Evolutionary conservation across 2,888 invertebrate genomes (phyloP), one percentile per base, ranked within the genome.

Genomic region (Ichneumoninae sp.): DNA sequence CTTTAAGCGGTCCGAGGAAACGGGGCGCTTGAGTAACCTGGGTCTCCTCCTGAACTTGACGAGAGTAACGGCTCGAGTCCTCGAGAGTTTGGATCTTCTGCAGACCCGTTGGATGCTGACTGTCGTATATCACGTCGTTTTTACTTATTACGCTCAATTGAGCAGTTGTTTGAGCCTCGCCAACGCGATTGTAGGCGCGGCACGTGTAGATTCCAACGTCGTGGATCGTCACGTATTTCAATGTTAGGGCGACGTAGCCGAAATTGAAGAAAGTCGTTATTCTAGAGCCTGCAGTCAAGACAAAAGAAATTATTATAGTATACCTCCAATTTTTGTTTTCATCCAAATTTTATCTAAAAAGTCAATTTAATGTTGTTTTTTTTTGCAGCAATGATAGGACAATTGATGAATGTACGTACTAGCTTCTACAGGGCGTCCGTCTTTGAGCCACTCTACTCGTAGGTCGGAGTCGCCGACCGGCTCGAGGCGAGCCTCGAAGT

Each of bases 191-290:
- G 89, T 96, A 97, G 1, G 98, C 98, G 86, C 97, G 95, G 94
- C 98, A 98, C 16, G 97, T 97, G 93, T 98, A 98, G 86, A 96
- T 95, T 70, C 98, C 98, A 84, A 97, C 97, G 94, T 99, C 99
- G 91, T 97, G 97, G 71, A 97, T 95, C 16, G 97, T 97, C 13
- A 99, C 97, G 87, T 97, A 97, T 93, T 98, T 98, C 88, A 99
- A 98, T 19, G 98, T 98, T 84, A 99, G 94, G 8, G 99, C 98
- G 75, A 99, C 98, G 92, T 98, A 98, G 87, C 98, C 98, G 93
- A 98, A 98, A 93, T 98, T 98, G 94, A 98, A 98, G 95, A 98
- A 98, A 75, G 97, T 97, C 70, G 98, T 98, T 86, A 97, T 98
- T 93, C 98, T 96, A 60, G 98, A 98, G 94, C 95, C 95, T 95